Base-by-base conservation (phyloP, 2,797 vertebrate genomes). In the Discoglossus pictus region DNA sequence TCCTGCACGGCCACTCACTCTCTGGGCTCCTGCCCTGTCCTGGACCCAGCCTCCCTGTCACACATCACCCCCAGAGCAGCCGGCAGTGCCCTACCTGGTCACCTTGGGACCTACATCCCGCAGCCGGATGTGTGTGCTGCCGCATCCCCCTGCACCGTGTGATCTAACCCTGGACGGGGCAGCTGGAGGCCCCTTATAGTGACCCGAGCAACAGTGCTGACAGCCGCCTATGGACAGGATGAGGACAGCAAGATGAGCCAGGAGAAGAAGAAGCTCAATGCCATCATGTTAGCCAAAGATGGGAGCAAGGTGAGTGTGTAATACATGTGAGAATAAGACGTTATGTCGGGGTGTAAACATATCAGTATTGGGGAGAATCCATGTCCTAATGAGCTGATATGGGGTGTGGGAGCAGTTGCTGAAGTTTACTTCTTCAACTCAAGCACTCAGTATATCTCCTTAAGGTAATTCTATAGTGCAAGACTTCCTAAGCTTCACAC, bases 241-340 rank as follows among this genome's bases (percentile, higher is more conserved):
- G 50, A 76, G 0, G 66, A 54, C 4, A 31, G 27, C 46, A 47
- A 71, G 53, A 59, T 71, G 68, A 71, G 68, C 68, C 46, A 64
- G 16, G 60, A 50, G 17, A 71, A 64, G 44, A 64, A 71, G 40
- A 38, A 69, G 27, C 36, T 48, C 43, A 73, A 68, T 55, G 58
- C 67, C 25, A 70, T 80, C 47, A 84, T 82, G 84, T 59, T 83
- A 39, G 65, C 71, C 4, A 77, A 73, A 36, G 58, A 74, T 38
- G 39, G 67, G 2, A 10, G 20, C 39, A 27, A 54, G 73, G 83
- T 79, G 67, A 81, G 81, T 75, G 44, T 17, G 0, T 6, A 4
- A 12, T 6, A 50, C 11, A n/a, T n/a, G n/a, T n/a, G n/a, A n/a
- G n/a, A n/a, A n/a, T n/a, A n/a, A n/a, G n/a, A n/a, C n/a, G n/a